Evolutionary conservation across 2,888 invertebrate species (phyloP).

Genomic region (Nomada fabriciana): DNA sequence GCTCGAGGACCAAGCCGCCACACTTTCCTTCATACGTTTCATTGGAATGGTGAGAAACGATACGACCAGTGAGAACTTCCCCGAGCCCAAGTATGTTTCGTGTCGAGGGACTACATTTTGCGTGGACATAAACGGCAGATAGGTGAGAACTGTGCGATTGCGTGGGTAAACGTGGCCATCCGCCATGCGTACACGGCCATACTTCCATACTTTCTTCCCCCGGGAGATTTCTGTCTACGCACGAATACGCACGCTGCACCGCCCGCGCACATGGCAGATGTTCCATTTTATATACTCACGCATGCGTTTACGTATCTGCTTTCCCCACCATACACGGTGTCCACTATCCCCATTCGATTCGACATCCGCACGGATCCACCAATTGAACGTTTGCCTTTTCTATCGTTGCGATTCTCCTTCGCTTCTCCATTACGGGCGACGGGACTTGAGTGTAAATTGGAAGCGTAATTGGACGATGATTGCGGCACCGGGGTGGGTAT

Average conservation of each 20-base stretch:
- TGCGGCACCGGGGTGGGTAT: no score
- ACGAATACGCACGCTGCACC: constrained; percentile 72
- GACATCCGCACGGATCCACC: constrained; percentile 24
- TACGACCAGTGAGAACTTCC: no score
- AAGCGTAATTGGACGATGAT: no score
- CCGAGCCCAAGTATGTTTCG: no score
- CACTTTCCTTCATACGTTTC: no score
- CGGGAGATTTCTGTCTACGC: constrained; percentile 71
- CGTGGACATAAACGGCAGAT: not conserved
- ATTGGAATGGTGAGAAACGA: no score
- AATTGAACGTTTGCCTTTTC: not conserved
- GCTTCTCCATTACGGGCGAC: no score
- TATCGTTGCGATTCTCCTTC: no score
- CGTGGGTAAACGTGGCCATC: constrained; percentile 44
- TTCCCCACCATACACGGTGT: constrained; percentile 43
- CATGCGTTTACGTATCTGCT: constrained; percentile 66
- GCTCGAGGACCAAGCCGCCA: no score
- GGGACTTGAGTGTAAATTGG: no score
- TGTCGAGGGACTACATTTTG: no score
- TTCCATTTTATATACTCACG: constrained; percentile 72
- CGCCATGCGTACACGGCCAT: constrained; percentile 80
- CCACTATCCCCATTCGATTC: constrained; percentile 37
- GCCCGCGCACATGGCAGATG: constrained; percentile 80
- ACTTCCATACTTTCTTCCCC: constrained; percentile 72
- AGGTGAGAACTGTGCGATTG: constrained; percentile 18